Base-by-base conservation (phyloP, 2,888 invertebrate species). In the Eucera pruinosa region DNA sequence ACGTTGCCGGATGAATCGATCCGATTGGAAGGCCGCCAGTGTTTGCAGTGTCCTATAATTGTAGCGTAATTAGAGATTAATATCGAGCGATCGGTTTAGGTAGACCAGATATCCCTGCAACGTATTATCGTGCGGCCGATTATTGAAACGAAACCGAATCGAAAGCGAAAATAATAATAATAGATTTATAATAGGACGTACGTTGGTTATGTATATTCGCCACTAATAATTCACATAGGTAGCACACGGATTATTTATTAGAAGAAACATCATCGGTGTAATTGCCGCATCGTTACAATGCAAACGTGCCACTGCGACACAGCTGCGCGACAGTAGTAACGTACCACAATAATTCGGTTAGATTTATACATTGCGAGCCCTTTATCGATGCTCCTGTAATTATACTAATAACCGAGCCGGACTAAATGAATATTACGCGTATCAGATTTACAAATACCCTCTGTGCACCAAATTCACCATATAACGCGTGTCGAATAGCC, bases 371-470 rank as follows among this genome's bases (percentile, higher is more conserved):
- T 9, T 18, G n/a, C 9, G 23, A 13, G 23, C 18, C 67, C 55
- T 61, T 78, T 72, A 79, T 78, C 79, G 50, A 62, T 54, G 36
- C n/a, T 18, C 39, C 47, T 47, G 64, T 78, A 79, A 79, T 79
- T 77, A 65, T 54, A 65, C 78, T 68, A 79, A 78, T 78, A 68
- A 68, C 72, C 68, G 41, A 30, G 30, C n/a, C 23, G 41, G 6
- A 47, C 39, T 57, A 64, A 79, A 79, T 79, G 67, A 72, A 79
- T 79, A 65, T 65, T 55, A 36, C 47, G 9, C 61, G 47, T 45
- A 55, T 68, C 72, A 55, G 66, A 68, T 79, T 68, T 68, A 64
- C 67, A 78, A 78, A 54, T 60, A 41, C 20, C n/a, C 54, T 25
- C 61, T 3, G 15, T 11, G 45, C 9, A 45, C 27, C 48, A 45